A percentile compares a stretch with the other conserved stretches of the same genome.
Conservation (phyloP, 2,888 invertebrate genomes). For the Nipponacmea schrenckii region DNA sequence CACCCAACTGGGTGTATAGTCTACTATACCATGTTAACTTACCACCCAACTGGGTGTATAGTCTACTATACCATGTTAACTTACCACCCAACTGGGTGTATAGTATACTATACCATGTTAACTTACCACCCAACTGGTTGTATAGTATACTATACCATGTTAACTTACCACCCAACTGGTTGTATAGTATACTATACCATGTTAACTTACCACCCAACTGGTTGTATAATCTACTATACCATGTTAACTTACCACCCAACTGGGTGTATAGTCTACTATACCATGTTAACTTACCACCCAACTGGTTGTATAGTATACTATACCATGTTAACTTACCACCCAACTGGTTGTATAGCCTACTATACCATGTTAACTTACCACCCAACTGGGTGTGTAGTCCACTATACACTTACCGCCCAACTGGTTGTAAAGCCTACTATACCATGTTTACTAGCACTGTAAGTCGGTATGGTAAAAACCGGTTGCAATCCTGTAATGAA, state of each 20-base stretch:
- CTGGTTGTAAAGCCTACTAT: constrained; percentile 49
- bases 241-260: constrained; percentile 53
- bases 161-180: constrained; percentile 52
- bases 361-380: constrained; percentile 53
- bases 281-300: constrained; percentile 54
- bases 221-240: constrained; percentile 49
- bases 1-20: constrained; percentile 47
- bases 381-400: constrained; percentile 48
- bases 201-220: constrained; percentile 52
- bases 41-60: constrained; percentile 50
- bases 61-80: constrained; percentile 51
- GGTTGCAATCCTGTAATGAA: too few relatives aligned
- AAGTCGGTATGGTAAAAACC: constrained; percentile 41
- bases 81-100: constrained; percentile 50
- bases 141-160: constrained; percentile 49
- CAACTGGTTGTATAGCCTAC: constrained; percentile 49
- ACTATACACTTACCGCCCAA: constrained; percentile 55
- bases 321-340: constrained; percentile 52
- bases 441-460: constrained; percentile 49
- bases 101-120: constrained; percentile 52
- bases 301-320: constrained; percentile 49
- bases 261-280: constrained; percentile 47
- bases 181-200: constrained; percentile 50
- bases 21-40: constrained; percentile 51
- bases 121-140: constrained; percentile 49